Conservation (phyloP, 2,797 vertebrate genomes). For the Gadopsis bispinosus region DNA sequence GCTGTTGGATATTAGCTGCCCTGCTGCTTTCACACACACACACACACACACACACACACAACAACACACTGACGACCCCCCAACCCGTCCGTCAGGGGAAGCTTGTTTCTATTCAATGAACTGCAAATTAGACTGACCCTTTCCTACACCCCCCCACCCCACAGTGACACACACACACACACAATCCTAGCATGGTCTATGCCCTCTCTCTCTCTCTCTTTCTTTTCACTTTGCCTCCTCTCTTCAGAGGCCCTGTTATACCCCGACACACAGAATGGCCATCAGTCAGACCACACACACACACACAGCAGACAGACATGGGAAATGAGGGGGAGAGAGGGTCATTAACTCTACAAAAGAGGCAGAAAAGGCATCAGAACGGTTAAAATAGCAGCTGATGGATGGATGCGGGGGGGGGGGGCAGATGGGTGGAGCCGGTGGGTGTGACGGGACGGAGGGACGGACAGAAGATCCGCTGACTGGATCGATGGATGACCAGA, state of each 20-base stretch:
- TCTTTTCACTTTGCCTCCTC: slow-evolving; percentile 61
- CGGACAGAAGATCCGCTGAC: not conserved
- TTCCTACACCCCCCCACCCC: slow-evolving; percentile 36
- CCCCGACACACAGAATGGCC: slow-evolving; percentile 62
- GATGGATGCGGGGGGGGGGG: slow-evolving; percentile 23
- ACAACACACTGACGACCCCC: slow-evolving; percentile 29
- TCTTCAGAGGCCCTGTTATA: slow-evolving; percentile 64
- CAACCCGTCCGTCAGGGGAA: slow-evolving; percentile 61
- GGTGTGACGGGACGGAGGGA: not conserved
- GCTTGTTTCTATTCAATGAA: slow-evolving; percentile 71
- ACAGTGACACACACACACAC: slow-evolving; percentile 27
- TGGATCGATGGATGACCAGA: not conserved
- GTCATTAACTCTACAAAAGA: slow-evolving; percentile 63
- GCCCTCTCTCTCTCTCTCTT: slow-evolving; percentile 46
- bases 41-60: slow-evolving; percentile 16
- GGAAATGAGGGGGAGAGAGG: slow-evolving; percentile 68
- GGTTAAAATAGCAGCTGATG: slow-evolving; percentile 54
- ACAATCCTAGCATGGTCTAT: slow-evolving; percentile 50
- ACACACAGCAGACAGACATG: slow-evolving; percentile 48
- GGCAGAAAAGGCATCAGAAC: slow-evolving; percentile 44
- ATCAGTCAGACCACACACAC: slow-evolving; percentile 68
- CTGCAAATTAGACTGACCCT: slow-evolving; percentile 74
- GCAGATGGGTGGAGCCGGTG: slow-evolving; percentile 15
- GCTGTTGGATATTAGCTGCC: slow-evolving; percentile 1
- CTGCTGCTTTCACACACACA: not conserved